phyloP scores from a whole-genome alignment of 2,113 vertebrate genomes.

The Odontophorus gujanensis region DNA sequence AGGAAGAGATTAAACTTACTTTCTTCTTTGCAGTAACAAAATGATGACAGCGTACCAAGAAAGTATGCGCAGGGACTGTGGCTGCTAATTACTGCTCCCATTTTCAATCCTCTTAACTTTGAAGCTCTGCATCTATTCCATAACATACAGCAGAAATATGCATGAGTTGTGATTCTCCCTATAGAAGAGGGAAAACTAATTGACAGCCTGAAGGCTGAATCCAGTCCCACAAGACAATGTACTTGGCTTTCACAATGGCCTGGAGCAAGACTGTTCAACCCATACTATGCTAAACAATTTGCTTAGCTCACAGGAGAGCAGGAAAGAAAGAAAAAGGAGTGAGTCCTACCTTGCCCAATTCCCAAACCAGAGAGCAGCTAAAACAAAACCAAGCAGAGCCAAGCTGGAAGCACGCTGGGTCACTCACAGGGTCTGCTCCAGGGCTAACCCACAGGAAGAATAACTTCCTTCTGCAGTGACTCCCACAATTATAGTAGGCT shows the following conservation, averaged over 20 bases:
- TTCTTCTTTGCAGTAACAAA: slow-evolving; percentile 39
- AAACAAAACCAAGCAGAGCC: background rate
- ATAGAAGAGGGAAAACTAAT: slow-evolving; percentile 16
- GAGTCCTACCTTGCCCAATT: background rate
- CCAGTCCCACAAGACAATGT: background rate
- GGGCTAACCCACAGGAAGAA: background rate
- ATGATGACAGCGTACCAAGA: slow-evolving; percentile 20
- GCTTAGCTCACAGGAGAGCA: background rate
- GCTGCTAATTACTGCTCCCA: slow-evolving; percentile 30
- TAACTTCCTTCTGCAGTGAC: background rate
- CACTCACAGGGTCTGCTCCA: background rate
- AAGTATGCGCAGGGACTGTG: slow-evolving; percentile 14
- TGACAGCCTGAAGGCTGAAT: slow-evolving; percentile 28
- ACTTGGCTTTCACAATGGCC: background rate
- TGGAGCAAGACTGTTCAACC: background rate
- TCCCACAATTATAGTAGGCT: rapidly evolving
- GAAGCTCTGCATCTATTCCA: slow-evolving; percentile 18
- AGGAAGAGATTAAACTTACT: slow-evolving; percentile 29
- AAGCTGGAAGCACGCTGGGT: background rate
- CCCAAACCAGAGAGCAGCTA: background rate
- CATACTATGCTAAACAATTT: background rate
- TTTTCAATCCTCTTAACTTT: slow-evolving; percentile 37
- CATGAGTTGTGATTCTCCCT: background rate
- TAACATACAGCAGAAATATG: slow-evolving; percentile 39
- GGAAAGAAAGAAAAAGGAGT: background rate